Evolutionary conservation across 2,797 vertebrate genomes (phyloP).

Genomic region (Myotis planiceps): DNA sequence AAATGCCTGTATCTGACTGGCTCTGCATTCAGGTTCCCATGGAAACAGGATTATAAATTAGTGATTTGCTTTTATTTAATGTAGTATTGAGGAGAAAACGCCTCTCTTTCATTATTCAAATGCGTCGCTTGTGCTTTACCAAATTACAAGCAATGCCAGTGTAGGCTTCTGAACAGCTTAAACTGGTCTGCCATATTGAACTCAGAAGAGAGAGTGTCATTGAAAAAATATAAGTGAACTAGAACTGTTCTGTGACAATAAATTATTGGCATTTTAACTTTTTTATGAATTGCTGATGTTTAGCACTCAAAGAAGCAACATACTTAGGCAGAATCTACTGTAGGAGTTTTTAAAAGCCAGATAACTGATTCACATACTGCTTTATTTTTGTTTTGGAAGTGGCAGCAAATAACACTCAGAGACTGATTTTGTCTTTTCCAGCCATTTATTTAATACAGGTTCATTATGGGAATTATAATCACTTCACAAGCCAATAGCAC

Average conservation of each 20-base stretch:
- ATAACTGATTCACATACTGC: not conserved
- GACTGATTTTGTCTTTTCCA: not conserved
- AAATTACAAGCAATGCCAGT: constrained; percentile 62
- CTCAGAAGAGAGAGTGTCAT: constrained; percentile 47
- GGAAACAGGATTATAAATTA: constrained; percentile 71
- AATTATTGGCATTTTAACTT: not conserved
- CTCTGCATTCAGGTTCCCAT: constrained; percentile 66
- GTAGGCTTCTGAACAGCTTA: constrained; percentile 49
- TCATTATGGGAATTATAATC: not conserved
- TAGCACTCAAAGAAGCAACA: not conserved
- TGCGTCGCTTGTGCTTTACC: constrained; percentile 48
- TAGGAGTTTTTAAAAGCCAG: not conserved
- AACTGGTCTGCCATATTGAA: not conserved
- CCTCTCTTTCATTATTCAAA: constrained; percentile 71
- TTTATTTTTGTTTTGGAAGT: not conserved
- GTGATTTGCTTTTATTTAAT: constrained; percentile 71
- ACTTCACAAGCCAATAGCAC: not conserved
- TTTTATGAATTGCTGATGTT: constrained; percentile 4
- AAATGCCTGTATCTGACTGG: constrained; percentile 60
- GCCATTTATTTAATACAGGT: not conserved
- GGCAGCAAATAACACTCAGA: not conserved
- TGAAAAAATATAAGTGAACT: constrained; percentile 10
- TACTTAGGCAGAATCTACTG: not conserved
- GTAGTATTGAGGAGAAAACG: constrained; percentile 48
- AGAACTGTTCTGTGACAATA: not conserved